A percentile compares a stretch with the other conserved stretches of the same genome.
phyloP scores from a whole-genome alignment of 2,797 vertebrate genomes.

The Coranthus polyacanthus region DNA sequence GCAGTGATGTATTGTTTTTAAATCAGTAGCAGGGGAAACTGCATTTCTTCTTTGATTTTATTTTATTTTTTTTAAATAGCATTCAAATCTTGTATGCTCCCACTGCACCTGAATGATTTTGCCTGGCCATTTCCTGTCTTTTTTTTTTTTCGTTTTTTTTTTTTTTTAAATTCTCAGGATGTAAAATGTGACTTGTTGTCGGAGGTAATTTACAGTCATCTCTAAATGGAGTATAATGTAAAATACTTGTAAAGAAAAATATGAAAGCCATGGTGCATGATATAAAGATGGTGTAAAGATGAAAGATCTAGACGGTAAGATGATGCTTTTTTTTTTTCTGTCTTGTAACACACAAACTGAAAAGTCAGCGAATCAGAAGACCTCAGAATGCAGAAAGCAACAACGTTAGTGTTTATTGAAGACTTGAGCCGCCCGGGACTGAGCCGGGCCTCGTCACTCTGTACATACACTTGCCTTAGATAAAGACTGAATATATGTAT shows the following conservation, averaged over 20 bases:
- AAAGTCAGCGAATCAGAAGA: constrained; percentile 25
- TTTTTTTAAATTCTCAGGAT: constrained; percentile 90
- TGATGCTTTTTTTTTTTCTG: constrained; percentile 41
- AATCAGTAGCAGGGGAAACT: constrained; percentile 35
- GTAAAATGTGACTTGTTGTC: constrained; percentile 86
- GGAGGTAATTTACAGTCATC: constrained; percentile 82
- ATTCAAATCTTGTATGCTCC: constrained; percentile 18
- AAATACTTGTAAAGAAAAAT: constrained; percentile 83
- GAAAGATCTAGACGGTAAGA: constrained; percentile 40
- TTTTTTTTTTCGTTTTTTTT: constrained; percentile 39
- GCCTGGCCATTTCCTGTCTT: no score
- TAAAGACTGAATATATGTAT: constrained; percentile 69
- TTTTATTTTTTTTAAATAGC: constrained; percentile 14
- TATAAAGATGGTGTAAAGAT: constrained; percentile 60
- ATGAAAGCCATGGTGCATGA: constrained; percentile 87
- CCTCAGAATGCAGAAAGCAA: constrained; percentile 44
- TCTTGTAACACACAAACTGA: constrained; percentile 26
- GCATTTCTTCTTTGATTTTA: constrained; percentile 43
- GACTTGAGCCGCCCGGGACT: constrained; percentile 56
- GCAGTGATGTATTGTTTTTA: constrained; percentile 8
- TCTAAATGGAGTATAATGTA: constrained; percentile 91
- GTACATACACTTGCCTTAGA: constrained; percentile 82
- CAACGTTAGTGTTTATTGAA: constrained; percentile 47
- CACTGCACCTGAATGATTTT: constrained; percentile 36
- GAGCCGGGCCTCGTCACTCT: constrained; percentile 54